Conservation (phyloP, 30 jellyfish, hydroid and myxozoan genomes). For the Aurelia aurita region DNA sequence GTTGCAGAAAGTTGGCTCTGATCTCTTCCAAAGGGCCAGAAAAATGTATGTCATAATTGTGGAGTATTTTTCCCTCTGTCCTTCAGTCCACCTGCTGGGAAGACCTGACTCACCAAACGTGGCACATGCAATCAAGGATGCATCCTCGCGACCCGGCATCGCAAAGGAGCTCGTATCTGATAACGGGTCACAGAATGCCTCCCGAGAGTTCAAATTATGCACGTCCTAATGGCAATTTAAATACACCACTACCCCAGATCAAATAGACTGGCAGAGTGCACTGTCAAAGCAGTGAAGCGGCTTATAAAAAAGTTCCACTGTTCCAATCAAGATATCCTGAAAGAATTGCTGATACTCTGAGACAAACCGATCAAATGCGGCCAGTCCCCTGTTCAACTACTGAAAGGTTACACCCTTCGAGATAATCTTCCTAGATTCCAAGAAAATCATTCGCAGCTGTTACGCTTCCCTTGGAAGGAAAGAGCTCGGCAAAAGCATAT, state of each 20-base stretch:
- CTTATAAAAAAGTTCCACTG: too few relatives aligned
- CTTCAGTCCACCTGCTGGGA: constrained; percentile 39
- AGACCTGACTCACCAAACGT: constrained; percentile 20
- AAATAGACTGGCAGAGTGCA: constrained; percentile 41
- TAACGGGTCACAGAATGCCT: constrained; percentile 46
- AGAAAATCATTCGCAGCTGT: constrained; percentile 5
- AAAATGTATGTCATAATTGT: constrained; percentile 21
- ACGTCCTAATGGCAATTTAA: constrained; percentile 21
- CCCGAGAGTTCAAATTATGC: constrained; percentile 8
- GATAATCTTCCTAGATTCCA: constrained; percentile 53
- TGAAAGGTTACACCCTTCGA: constrained; percentile 44
- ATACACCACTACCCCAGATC: constrained; percentile 59
- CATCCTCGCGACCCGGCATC: constrained; percentile 46
- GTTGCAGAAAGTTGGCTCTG: constrained; percentile 26
- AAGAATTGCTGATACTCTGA: too few relatives aligned
- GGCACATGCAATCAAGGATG: constrained; percentile 43
- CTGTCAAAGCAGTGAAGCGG: constrained; percentile 42
- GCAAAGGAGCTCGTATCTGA: constrained; percentile 57
- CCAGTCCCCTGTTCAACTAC: constrained; percentile 55
- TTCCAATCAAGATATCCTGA: too few relatives aligned
- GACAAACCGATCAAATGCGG: constrained; percentile 56
- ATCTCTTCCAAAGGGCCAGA: constrained; percentile 49
- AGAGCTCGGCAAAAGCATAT: too few relatives aligned
- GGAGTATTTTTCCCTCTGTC: constrained; percentile 46
- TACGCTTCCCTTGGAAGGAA: too few relatives aligned